phyloP scores from a whole-genome alignment of 1,140 invertebrate genomes.

The Drosophila nasuta region DNA sequence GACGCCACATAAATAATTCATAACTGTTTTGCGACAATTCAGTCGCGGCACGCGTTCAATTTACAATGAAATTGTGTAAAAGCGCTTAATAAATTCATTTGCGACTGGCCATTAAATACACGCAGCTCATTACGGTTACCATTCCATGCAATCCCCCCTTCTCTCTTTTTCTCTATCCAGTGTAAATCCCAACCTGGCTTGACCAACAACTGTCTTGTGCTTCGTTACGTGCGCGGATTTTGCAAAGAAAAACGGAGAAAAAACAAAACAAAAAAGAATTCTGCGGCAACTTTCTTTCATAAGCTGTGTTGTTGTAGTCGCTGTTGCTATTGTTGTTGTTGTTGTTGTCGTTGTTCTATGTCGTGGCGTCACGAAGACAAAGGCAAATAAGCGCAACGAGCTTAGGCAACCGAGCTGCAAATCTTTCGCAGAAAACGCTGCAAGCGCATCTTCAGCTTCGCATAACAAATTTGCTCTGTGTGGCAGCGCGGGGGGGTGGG shows the following conservation, averaged over 20 bases:
- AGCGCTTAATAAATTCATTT: conserved; percentile 83
- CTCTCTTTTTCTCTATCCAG: not conserved
- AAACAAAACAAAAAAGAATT: not conserved
- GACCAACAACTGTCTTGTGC: conserved; percentile 24
- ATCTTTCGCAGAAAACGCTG: conserved; percentile 73
- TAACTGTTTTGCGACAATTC: conserved; percentile 83
- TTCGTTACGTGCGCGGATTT: conserved; percentile 78
- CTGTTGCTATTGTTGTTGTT: conserved; percentile 18
- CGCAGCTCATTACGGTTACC: conserved; percentile 65
- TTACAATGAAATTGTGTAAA: conserved; percentile 83
- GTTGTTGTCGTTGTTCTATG: conserved; percentile 57
- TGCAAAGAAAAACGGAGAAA: conserved; percentile 19
- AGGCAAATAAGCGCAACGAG: conserved; percentile 78
- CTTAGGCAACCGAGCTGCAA: conserved; percentile 32
- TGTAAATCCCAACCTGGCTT: not conserved
- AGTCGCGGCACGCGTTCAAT: conserved; percentile 78
- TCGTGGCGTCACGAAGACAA: conserved; percentile 80
- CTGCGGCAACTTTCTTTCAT: conserved; percentile 77
- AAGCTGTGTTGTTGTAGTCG: conserved; percentile 30
- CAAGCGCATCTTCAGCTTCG: conserved; percentile 73
- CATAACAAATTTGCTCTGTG: conserved; percentile 59
- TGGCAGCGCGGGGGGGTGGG: conserved; percentile 16
- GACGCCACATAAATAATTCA: conserved; percentile 76
- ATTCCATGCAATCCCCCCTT: not conserved
- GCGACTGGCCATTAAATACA: conserved; percentile 69